phyloP scores from a whole-genome alignment of 2,113 vertebrate species.

The Cathartes aura region DNA sequence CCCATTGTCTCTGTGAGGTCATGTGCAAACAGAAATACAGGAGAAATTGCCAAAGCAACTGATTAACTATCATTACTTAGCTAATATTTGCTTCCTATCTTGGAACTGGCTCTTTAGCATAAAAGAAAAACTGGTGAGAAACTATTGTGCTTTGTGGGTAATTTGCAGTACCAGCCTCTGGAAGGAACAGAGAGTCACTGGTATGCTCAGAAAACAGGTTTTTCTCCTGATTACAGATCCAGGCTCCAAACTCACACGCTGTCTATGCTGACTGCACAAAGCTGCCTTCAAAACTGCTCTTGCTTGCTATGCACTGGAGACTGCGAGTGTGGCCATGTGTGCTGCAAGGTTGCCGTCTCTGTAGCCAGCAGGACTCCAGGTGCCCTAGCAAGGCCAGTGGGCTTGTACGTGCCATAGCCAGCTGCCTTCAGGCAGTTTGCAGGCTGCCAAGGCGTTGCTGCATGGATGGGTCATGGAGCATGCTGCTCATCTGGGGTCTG shows the following conservation, averaged over 20 bases:
- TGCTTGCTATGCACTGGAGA: fast-evolving
- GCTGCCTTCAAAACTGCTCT: background rate
- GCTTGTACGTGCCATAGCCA: background rate
- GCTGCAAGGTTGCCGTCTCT: background rate
- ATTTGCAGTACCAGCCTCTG: background rate
- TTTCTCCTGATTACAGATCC: background rate
- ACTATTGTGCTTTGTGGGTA: background rate
- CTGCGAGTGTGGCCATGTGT: fast-evolving
- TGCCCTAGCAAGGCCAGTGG: background rate
- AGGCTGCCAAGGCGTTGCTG: background rate
- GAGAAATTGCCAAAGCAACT: background rate
- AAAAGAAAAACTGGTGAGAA: background rate
- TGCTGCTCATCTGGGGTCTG: background rate
- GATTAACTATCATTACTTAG: background rate
- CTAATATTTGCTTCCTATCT: slow-evolving; percentile 46
- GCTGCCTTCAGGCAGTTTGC: background rate
- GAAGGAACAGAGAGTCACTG: slow-evolving; percentile 7
- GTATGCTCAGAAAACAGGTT: background rate
- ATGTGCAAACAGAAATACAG: background rate
- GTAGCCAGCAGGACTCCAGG: background rate
- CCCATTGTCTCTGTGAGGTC: background rate
- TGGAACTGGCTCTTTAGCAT: background rate
- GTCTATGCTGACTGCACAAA: background rate
- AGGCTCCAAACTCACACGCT: background rate
- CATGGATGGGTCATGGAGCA: background rate